Conservation (phyloP, 2,797 vertebrate genomes). For the Vultur gryphus region DNA sequence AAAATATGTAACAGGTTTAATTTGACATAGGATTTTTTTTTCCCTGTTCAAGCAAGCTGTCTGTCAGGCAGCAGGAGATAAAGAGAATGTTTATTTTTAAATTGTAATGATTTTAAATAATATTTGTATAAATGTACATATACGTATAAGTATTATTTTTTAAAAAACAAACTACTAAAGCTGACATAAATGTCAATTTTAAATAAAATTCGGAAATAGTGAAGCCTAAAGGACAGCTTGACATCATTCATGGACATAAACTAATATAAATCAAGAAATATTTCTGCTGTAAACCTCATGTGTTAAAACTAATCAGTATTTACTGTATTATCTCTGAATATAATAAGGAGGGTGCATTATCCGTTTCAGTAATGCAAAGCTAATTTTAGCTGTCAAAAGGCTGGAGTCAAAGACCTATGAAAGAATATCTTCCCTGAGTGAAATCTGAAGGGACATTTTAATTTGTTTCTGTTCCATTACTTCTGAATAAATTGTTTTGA, state of each 20-base stretch:
- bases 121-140: not conserved
- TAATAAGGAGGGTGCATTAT: not conserved
- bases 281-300: not conserved
- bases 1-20: not conserved
- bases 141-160: not conserved
- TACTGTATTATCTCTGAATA: conserved; percentile 1
- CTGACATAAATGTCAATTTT: not conserved
- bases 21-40: not conserved
- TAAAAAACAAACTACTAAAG: not conserved
- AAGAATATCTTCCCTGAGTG: conserved; percentile 10
- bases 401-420: conserved; percentile 29
- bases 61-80: not conserved
- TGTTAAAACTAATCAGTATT: conserved; percentile 26
- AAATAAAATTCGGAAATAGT: not conserved
- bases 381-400: conserved; percentile 46
- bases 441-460: conserved; percentile 26
- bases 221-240: not conserved
- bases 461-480: conserved; percentile 29
- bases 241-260: not conserved
- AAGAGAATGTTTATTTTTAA: not conserved
- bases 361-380: conserved; percentile 24
- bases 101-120: not conserved
- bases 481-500: conserved; percentile 26
- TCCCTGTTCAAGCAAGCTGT: not conserved
- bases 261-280: not conserved